phyloP scores from a whole-genome alignment of 2,888 invertebrate species.

The Peribatodes rhomboidaria region DNA sequence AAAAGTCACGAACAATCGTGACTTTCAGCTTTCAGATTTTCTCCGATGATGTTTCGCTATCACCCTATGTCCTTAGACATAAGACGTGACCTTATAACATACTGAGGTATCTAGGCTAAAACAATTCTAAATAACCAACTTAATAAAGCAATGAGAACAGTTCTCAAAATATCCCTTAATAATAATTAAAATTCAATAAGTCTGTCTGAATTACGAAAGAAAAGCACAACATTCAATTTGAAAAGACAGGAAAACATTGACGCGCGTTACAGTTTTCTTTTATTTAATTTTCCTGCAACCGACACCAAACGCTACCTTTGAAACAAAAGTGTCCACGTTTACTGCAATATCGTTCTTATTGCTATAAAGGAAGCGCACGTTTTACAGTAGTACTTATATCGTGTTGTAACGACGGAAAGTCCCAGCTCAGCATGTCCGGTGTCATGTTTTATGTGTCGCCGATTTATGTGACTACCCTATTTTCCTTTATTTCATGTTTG shows the following conservation, averaged over 20 bases:
- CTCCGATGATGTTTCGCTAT: no score
- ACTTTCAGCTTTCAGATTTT: no score
- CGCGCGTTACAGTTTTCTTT: background rate
- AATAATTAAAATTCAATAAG: no score
- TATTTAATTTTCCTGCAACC: slow-evolving; percentile 10
- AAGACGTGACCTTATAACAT: no score
- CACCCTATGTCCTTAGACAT: no score
- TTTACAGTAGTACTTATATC: slow-evolving; percentile 10
- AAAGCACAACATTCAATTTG: background rate
- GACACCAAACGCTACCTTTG: slow-evolving; percentile 4
- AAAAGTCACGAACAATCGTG: no score
- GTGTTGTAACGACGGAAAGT: slow-evolving; percentile 14
- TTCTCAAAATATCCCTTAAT: no score
- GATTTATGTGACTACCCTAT: slow-evolving; percentile 33
- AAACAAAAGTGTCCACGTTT: background rate
- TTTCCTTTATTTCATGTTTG: slow-evolving; percentile 28
- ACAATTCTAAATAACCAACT: no score
- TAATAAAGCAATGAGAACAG: no score
- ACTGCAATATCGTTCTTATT: slow-evolving; percentile 11
- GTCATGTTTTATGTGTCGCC: slow-evolving; percentile 28
- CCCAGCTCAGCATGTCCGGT: slow-evolving; percentile 27
- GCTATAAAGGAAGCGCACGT: background rate
- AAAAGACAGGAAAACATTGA: background rate
- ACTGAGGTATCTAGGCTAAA: no score
- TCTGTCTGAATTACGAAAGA: background rate